Conservation (phyloP, 30 jellyfish, hydroid and myxozoan genomes). For the Catostylus mosaicus region DNA sequence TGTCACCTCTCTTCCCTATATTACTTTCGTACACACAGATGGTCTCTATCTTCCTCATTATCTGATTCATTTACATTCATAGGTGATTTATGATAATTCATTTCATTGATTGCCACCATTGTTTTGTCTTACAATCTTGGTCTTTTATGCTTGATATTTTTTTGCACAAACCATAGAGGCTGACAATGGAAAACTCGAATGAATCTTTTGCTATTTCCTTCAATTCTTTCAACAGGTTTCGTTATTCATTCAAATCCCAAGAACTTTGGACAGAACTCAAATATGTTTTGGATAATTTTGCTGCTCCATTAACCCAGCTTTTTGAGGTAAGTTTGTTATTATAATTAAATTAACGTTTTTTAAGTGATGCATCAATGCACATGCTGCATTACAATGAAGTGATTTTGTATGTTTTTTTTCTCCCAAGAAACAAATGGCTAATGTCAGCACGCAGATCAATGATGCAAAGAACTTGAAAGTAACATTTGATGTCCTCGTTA, state of each 20-base stretch:
- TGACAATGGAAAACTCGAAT: no score
- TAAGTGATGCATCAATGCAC: not conserved
- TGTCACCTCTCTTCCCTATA: not conserved
- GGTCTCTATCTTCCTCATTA: no score
- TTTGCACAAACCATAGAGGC: no score
- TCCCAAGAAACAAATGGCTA: conserved; percentile 56
- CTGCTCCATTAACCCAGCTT: conserved; percentile 82
- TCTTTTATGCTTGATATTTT: no score
- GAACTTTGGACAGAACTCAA: conserved; percentile 93
- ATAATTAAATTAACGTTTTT: not conserved
- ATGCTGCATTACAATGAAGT: not conserved
- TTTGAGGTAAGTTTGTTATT: conserved; percentile 67
- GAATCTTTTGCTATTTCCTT: no score
- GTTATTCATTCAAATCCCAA: conserved; percentile 95
- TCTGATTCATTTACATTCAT: no score
- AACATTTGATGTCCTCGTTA: conserved; percentile 69
- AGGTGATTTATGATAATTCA: no score
- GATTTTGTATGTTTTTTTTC: not conserved
- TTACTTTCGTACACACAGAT: no score
- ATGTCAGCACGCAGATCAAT: conserved; percentile 27
- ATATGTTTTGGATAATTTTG: conserved; percentile 84
- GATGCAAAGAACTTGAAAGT: conserved; percentile 68
- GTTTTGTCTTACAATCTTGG: no score
- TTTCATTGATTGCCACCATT: no score
- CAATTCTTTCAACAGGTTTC: conserved; percentile 60